Percentiles rank a stretch among this genome's conserved stretches.
Evolutionary conservation across 2,797 vertebrate genomes (phyloP).

Genomic region (Mormyrops boulengeri): DNA sequence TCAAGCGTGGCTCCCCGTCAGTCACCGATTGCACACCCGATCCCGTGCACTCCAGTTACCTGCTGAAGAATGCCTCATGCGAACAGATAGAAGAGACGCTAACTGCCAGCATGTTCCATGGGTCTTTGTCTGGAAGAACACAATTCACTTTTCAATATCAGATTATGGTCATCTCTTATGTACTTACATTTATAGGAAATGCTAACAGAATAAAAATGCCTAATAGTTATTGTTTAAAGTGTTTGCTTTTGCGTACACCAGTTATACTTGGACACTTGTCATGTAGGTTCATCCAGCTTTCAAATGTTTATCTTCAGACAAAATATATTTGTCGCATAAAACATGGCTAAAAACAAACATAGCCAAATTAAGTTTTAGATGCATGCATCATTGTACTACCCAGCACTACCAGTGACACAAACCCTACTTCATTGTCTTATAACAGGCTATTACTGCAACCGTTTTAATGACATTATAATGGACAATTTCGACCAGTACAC

Average conservation of each 20-base stretch:
- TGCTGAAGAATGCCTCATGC: not conserved
- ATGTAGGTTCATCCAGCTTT: not conserved
- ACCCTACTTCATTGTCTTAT: not conserved
- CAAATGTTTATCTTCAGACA: not conserved
- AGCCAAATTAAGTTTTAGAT: not conserved
- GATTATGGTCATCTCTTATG: not conserved
- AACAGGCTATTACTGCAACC: conserved; percentile 32
- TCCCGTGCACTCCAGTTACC: conserved; percentile 9
- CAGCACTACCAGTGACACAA: not conserved
- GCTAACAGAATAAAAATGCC: not conserved
- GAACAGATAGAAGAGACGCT: not conserved
- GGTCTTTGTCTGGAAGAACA: not conserved
- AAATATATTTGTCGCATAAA: not conserved
- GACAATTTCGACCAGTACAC: conserved; percentile 24
- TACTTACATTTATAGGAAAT: not conserved
- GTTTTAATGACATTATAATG: conserved; percentile 35
- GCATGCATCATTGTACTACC: not conserved
- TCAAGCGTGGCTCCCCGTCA: not conserved
- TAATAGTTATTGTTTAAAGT: not conserved
- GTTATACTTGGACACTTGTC: not conserved
- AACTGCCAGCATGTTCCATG: not conserved
- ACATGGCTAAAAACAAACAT: not conserved
- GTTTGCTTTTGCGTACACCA: not conserved
- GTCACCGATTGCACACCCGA: conserved; percentile 1
- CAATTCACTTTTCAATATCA: not conserved